A percentile compares a stretch with the other conserved stretches of the same genome.
These are phyloP conservation scores for Bactericera cockerelli DNA, from an alignment of 1,140 invertebrate species.

Conservation along the genomic window DNA sequence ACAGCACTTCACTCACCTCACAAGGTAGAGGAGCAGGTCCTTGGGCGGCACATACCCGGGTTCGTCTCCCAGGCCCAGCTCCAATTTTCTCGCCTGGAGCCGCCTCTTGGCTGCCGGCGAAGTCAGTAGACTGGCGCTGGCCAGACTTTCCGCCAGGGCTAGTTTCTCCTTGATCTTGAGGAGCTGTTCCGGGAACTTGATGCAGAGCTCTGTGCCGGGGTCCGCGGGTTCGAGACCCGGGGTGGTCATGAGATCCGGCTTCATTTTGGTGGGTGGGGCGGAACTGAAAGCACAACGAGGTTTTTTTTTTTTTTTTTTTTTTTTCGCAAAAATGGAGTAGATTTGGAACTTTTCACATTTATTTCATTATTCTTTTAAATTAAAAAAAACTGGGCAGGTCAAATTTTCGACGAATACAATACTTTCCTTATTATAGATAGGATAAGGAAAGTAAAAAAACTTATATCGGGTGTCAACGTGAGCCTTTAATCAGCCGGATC, in stretches of 20 bases:
- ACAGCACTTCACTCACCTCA: slow-evolving; percentile 34
- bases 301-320: too few species aligned
- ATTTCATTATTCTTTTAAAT: too few species aligned
- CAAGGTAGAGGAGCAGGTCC: slow-evolving; percentile 41
- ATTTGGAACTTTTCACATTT: too few species aligned
- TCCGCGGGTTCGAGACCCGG: not conserved
- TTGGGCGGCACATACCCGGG: slow-evolving; percentile 39
- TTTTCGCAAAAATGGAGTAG: too few species aligned
- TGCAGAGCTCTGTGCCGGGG: not conserved
- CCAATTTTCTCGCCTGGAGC: slow-evolving; percentile 34
- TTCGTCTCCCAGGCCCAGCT: slow-evolving; percentile 31
- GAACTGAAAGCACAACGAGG: too few species aligned
- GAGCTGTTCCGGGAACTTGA: slow-evolving; percentile 18
- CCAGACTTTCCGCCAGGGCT: slow-evolving; percentile 38
- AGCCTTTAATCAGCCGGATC: too few species aligned
- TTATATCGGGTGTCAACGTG: too few species aligned
- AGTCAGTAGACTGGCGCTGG: slow-evolving; percentile 38
- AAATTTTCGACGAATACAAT: too few species aligned
- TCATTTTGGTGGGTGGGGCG: not conserved
- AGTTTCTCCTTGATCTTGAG: slow-evolving; percentile 34
- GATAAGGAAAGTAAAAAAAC: too few species aligned
- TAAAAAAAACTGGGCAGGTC: too few species aligned
- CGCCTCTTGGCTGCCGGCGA: slow-evolving; percentile 35
- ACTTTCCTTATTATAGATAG: too few species aligned
- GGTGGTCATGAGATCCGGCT: not conserved